Percentiles rank a stretch among this genome's conserved stretches.
These are phyloP conservation scores for Crossaster papposus DNA, from an alignment of 53 echinoderm and acorn worm genomes.

Conservation along the genomic window DNA sequence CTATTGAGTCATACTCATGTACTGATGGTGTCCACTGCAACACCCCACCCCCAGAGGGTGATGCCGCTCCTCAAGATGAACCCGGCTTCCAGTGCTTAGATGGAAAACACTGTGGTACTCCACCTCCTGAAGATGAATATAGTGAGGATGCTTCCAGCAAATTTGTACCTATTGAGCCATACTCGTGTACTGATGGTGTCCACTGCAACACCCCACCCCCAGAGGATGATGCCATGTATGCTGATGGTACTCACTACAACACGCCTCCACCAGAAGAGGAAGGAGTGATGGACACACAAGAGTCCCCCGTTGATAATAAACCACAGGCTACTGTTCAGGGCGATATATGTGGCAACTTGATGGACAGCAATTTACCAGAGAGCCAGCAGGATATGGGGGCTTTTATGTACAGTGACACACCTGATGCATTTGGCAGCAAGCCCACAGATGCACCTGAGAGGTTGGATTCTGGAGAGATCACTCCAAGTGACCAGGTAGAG, in stretches of 20 bases:
- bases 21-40: constrained; percentile 34
- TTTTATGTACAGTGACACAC: constrained; percentile 27
- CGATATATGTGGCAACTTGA: constrained; percentile 44
- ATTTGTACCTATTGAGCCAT: constrained; percentile 51
- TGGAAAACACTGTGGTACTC: constrained; percentile 73
- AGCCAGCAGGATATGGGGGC: constrained; percentile 73
- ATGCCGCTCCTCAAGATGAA: neutral
- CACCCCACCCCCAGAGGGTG: constrained; percentile 73
- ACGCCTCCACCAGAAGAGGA: constrained; percentile 69
- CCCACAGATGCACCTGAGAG: constrained; percentile 55
- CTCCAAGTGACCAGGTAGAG: constrained; percentile 77
- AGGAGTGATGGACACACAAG: constrained; percentile 53
- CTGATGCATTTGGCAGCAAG: constrained; percentile 44
- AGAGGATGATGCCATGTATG: constrained; percentile 55
- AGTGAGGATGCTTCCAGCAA: constrained; percentile 56
- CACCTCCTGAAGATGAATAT: constrained; percentile 73
- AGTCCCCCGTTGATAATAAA: constrained; percentile 63
- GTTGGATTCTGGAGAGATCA: constrained; percentile 76
- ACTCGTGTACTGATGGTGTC: constrained; percentile 71
- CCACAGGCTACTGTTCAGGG: constrained; percentile 63
- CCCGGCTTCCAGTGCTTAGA: constrained; percentile 47
- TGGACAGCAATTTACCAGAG: constrained; percentile 74
- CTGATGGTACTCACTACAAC: constrained; percentile 67
- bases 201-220: constrained; percentile 95
- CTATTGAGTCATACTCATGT: constrained; percentile 41